Evolutionary conservation across 2,888 invertebrate species (phyloP).

Genomic region (Malachius bipustulatus): DNA sequence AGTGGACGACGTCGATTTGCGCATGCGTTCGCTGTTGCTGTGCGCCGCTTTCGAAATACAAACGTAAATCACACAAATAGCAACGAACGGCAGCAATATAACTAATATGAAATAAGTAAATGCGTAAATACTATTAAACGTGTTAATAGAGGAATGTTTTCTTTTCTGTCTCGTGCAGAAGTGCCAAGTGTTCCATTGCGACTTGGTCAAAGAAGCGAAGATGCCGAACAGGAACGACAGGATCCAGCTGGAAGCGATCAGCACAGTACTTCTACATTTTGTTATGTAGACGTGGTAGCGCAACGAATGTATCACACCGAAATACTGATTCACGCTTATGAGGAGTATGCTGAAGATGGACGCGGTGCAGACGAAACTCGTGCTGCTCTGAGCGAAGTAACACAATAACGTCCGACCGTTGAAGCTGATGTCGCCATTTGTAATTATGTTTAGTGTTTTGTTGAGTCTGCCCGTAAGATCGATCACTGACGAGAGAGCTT

Average conservation of each 20-base stretch:
- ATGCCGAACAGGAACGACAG: conserved; percentile 36
- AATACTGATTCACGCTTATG: conserved; percentile 53
- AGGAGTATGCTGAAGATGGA: conserved; percentile 50
- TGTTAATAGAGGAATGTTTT: conserved; percentile 16
- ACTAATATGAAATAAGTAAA: conserved; percentile 37
- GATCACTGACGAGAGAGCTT: not conserved
- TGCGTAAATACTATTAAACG: conserved; percentile 38
- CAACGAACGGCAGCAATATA: conserved; percentile 43
- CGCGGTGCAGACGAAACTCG: conserved; percentile 45
- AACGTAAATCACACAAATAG: conserved; percentile 61
- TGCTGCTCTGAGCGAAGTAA: conserved; percentile 48
- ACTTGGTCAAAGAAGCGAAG: conserved; percentile 38
- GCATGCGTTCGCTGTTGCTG: conserved; percentile 53
- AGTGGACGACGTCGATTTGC: conserved; percentile 36
- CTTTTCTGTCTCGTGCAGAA: conserved; percentile 30
- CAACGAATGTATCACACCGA: conserved; percentile 52
- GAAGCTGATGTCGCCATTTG: conserved; percentile 7
- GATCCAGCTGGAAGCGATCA: conserved; percentile 41
- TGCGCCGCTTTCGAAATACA: conserved; percentile 66
- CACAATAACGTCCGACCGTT: conserved; percentile 23
- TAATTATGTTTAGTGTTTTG: not conserved
- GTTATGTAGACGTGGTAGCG: conserved; percentile 48
- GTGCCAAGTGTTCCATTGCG: conserved; percentile 37
- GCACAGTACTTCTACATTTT: conserved; percentile 38
- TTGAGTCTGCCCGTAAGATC: not conserved